Evolutionary conservation across 2,113 vertebrate genomes (phyloP), one percentile per base, ranked within the genome.

Genomic region (Canis aureus): DNA sequence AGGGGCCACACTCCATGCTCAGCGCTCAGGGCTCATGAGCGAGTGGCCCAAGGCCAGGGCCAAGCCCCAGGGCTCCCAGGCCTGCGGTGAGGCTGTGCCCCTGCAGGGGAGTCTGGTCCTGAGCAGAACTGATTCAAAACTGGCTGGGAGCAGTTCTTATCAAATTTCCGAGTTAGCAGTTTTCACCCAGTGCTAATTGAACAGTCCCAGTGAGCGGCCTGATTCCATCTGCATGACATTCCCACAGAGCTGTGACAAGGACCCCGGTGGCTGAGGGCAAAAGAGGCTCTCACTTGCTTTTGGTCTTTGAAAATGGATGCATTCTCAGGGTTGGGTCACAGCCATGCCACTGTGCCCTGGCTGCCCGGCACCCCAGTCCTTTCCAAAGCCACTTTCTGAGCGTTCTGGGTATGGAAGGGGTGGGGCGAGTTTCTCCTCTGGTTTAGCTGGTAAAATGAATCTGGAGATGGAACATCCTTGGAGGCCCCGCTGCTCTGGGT

Each of bases 131-230:
- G 94, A 97, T 97, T 76, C 90, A 92, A 98, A 98, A 97, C 96
- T 96, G 90, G 97, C 98, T 98, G 94, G 91, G 92, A 98, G 97
- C 98, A 97, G 93, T 98, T 97, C 97, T 98, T 97, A 97, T 97
- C 98, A 96, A 96, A 96, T 97, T 92, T 97, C 97, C 92, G 22
- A 93, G 89, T 97, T 97, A 98, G 97, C 97, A 82, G 96, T 98
- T 98, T 97, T 97, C 98, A 97, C 98, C 91, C 90, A 98, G 97
- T 97, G 96, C 98, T 98, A 97, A 98, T 97, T 97, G 97, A 97
- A 95, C 97, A 82, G 43, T 98, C 97, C 97, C 95, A 55, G 78
- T 71, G 38, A 96, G 94, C 0, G 64, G 76, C 82, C 79, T 82
- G 3, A 38, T 92, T 64, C n/a, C 29, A 73, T 82, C 78, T 93